Conservation (phyloP, 1,140 invertebrate species). For the Leptoteleia sp. region DNA sequence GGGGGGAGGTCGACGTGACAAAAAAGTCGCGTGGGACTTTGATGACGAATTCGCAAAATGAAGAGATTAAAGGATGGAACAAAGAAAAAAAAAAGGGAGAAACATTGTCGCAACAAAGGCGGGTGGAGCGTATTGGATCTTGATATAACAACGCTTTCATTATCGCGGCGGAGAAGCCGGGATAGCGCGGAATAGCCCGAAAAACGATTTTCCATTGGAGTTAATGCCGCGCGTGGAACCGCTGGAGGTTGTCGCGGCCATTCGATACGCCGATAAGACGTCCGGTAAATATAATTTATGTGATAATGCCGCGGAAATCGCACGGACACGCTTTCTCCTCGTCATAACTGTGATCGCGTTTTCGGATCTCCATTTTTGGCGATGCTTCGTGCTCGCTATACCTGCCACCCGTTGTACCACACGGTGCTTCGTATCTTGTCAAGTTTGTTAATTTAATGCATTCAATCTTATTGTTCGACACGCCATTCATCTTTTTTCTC, state of each 20-base stretch:
- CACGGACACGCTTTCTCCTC: slow-evolving; percentile 41
- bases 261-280: slow-evolving; percentile 46
- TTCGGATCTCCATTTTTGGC: slow-evolving; percentile 25
- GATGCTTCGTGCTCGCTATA: too few relatives aligned
- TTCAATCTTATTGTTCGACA: too few relatives aligned
- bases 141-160: slow-evolving; percentile 57
- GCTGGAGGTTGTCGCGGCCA: slow-evolving; percentile 8
- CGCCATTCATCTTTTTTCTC: too few relatives aligned
- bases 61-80: too few relatives aligned
- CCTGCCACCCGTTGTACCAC: too few relatives aligned
- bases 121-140: slow-evolving; percentile 37
- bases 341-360: slow-evolving; percentile 6
- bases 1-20: too few relatives aligned
- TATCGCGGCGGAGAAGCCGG: slow-evolving; percentile 52
- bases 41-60: too few relatives aligned
- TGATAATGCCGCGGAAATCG: slow-evolving; percentile 40
- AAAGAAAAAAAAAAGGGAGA: too few relatives aligned
- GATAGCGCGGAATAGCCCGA: slow-evolving; percentile 20
- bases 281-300: slow-evolving; percentile 34
- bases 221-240: slow-evolving; percentile 29
- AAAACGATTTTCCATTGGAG: slow-evolving; percentile 46
- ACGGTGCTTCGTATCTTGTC: too few relatives aligned
- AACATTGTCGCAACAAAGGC: too few relatives aligned
- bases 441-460: too few relatives aligned
- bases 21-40: too few relatives aligned